phyloP scores from a whole-genome alignment of 2,888 invertebrate genomes.

The Julus scanicus region DNA sequence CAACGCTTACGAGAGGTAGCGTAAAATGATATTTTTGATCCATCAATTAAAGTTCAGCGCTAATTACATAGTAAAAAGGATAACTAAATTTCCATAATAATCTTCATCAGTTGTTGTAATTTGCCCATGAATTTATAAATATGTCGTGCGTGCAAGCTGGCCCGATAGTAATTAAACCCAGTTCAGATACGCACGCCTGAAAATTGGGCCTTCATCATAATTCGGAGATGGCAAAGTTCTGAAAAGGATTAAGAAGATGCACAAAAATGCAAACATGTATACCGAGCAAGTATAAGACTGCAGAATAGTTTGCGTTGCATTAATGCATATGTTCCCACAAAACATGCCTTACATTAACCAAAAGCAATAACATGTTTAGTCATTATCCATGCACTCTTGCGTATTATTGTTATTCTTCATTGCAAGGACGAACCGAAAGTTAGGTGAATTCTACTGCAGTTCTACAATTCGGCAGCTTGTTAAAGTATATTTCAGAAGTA shows the following conservation, averaged over 20 bases:
- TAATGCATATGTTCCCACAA: not conserved
- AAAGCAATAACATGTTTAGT: not conserved
- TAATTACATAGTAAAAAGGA: slow-evolving; percentile 12
- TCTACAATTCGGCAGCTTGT: too few relatives aligned
- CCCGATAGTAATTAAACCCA: slow-evolving; percentile 27
- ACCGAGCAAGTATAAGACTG: not conserved
- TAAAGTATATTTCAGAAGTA: too few relatives aligned
- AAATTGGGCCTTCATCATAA: not conserved
- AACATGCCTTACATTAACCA: not conserved
- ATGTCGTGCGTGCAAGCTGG: slow-evolving; percentile 9
- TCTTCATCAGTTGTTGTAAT: slow-evolving; percentile 23
- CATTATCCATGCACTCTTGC: not conserved
- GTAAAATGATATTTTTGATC: slow-evolving; percentile 24
- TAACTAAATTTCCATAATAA: slow-evolving; percentile 42
- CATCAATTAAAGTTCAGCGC: slow-evolving; percentile 34
- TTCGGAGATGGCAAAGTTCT: not conserved
- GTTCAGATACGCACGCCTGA: not conserved
- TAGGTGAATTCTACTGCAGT: too few relatives aligned
- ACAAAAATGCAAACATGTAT: not conserved
- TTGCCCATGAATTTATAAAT: slow-evolving; percentile 35
- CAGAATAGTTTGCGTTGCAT: not conserved
- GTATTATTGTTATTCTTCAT: not conserved
- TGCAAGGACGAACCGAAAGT: not conserved
- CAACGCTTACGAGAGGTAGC: not conserved
- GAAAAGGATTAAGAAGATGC: not conserved